Evolutionary conservation across 2,888 invertebrate genomes (phyloP), one percentile per base, ranked within the genome.

Genomic region (Drosophila fulvimacula): DNA sequence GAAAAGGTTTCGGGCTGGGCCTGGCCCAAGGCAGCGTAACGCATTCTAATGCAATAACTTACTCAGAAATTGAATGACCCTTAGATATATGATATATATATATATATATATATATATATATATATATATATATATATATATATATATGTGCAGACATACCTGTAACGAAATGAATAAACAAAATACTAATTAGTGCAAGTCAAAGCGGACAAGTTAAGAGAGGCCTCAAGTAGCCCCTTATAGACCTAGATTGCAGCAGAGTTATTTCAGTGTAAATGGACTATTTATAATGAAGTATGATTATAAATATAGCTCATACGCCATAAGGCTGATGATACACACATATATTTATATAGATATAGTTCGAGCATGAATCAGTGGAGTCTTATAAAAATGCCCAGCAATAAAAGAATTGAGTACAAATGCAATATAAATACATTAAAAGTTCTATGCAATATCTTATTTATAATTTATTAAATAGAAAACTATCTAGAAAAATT

Each of bases 1-100:
- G 34, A 17, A 27, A 38, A 30, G 46, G 32, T 17, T 17, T 42
- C 41, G 27, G 34, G n/a, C 36, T 65, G 48, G 41, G 53, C 44
- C 49, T 46, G 57, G 56, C 55, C 58, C 70, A 61, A 7, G 42
- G 44, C 64, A 19, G 56, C 34, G 39, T 39, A 68, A 61, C 62
- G 63, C 62, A 64, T 73, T 68, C 68, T 61, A 64, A 55, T 69
- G 32, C 65, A 67, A 51, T 61, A 60, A 82, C 82, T 87, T 85
- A 84, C 88, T 79, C 85, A 85, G 82, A 34, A 44, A 57, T 17
- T 36, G 38, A 41, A 38, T 48, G 44, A 19, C 19, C 15, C 39
- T 15, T 7, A 32, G 3, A 19, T 3, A 46, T 24, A 46, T 32
- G n/a, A 30, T 49, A 21, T 3, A 19, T 49, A 32, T 19, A 49